Conservation (phyloP, 2,888 invertebrate genomes). For the Trypoxylon attenuatum region DNA sequence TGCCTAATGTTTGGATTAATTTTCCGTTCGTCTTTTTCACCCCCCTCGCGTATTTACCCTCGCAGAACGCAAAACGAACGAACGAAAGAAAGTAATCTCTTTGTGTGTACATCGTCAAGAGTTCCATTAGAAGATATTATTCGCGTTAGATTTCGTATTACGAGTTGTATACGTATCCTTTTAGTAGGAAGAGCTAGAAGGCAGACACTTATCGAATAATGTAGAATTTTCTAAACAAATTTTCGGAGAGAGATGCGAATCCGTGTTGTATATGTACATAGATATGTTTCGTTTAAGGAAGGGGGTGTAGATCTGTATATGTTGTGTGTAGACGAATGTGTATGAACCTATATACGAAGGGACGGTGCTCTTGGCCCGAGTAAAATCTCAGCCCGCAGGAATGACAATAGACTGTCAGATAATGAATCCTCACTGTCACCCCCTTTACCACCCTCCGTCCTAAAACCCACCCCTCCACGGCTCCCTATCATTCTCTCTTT, state of each 20-base stretch:
- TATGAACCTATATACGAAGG: constrained; percentile 31
- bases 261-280: not conserved
- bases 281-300: constrained; percentile 30
- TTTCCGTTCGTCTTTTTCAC: constrained; percentile 58
- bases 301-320: constrained; percentile 44
- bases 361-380: constrained; percentile 56
- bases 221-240: no score
- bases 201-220: no score
- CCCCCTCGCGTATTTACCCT: constrained; percentile 24
- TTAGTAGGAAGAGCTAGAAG: no score
- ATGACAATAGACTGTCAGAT: constrained; percentile 72
- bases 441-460: constrained; percentile 55
- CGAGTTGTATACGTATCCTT: no score
- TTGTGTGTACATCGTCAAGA: no score
- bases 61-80: constrained; percentile 28
- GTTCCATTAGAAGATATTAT: no score
- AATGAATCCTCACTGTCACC: constrained; percentile 69
- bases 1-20: constrained; percentile 69
- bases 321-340: constrained; percentile 12
- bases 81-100: no score
- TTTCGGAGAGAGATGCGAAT: not conserved
- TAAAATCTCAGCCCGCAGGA: constrained; percentile 67
- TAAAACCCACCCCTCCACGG: constrained; percentile 59
- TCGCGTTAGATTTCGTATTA: no score
- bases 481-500: constrained; percentile 34